Evolutionary conservation across 2,113 vertebrate species (phyloP).

Genomic region (Amphiprion percula): DNA sequence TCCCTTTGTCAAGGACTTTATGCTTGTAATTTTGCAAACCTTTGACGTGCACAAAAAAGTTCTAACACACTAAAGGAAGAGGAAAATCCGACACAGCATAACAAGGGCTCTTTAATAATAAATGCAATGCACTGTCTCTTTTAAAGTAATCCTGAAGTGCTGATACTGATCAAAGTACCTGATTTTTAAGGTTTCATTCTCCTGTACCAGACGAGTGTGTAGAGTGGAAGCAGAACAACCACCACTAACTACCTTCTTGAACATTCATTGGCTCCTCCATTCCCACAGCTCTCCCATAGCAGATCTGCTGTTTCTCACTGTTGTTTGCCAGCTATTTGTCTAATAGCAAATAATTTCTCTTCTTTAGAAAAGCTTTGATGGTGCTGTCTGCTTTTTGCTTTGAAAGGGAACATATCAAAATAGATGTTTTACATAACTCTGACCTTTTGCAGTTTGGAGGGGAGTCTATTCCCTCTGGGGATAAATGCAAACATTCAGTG

Average conservation of each 20-base stretch:
- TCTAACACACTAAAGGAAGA: too few species aligned
- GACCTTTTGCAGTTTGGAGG: background rate
- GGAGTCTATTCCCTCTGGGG: background rate
- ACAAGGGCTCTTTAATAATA: too few species aligned
- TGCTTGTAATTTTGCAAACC: too few species aligned
- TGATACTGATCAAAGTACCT: background rate
- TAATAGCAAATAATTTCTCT: constrained; percentile 31
- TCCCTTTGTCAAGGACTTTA: too few species aligned
- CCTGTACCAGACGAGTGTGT: background rate
- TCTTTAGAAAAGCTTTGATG: constrained; percentile 29
- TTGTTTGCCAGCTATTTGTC: constrained; percentile 37
- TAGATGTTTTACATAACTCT: constrained; percentile 4
- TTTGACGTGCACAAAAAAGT: too few species aligned
- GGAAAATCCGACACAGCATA: too few species aligned
- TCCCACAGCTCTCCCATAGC: constrained; percentile 29
- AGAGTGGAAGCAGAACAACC: background rate
- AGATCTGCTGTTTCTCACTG: constrained; percentile 53
- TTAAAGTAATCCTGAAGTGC: background rate
- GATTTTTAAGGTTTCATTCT: background rate
- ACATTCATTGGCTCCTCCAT: constrained; percentile 16
- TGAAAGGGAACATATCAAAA: background rate
- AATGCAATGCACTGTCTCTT: background rate
- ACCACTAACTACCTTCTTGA: constrained; percentile 7
- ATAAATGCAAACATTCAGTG: constrained; percentile 11
- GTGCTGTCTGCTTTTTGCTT: constrained; percentile 19